phyloP scores from a whole-genome alignment of 1,140 invertebrate species.

The Drosophila kohkoa region DNA sequence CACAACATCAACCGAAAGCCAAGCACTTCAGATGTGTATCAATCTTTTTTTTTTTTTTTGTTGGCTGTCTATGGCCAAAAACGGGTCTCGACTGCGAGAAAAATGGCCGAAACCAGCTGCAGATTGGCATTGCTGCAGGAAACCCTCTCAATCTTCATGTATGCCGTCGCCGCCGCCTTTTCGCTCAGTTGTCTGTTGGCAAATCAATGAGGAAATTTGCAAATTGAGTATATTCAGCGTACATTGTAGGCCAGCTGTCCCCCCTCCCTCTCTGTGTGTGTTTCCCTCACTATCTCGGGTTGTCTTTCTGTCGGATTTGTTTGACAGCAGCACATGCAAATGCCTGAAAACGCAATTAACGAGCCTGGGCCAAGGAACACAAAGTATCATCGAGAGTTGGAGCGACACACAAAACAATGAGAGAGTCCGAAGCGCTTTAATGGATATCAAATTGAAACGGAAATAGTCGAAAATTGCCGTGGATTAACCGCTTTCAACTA shows the following conservation, averaged over 20 bases:
- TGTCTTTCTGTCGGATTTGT: slow-evolving; percentile 24
- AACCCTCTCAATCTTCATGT: slow-evolving; percentile 13
- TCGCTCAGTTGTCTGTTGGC: slow-evolving; percentile 49
- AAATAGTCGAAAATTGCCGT: slow-evolving; percentile 29
- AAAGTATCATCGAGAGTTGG: slow-evolving; percentile 4
- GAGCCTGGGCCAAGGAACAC: slow-evolving; percentile 8
- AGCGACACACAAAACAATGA: background rate
- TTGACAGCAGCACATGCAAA: slow-evolving; percentile 46
- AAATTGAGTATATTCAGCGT: slow-evolving; percentile 67
- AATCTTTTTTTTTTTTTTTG: slow-evolving; percentile 19
- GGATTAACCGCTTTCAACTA: slow-evolving; percentile 10
- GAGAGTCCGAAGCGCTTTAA: slow-evolving; percentile 1
- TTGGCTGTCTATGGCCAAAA: slow-evolving; percentile 8
- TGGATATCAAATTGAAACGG: slow-evolving; percentile 24
- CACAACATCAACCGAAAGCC: background rate
- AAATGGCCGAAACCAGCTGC: slow-evolving; percentile 25
- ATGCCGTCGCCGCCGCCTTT: no score
- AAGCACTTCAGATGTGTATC: slow-evolving; percentile 24
- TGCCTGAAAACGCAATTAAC: slow-evolving; percentile 41
- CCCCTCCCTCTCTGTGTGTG: background rate
- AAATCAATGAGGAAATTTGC: slow-evolving; percentile 75
- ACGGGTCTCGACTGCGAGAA: background rate
- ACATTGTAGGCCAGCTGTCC: slow-evolving; percentile 44
- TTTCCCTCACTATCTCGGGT: background rate
- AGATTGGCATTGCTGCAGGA: background rate